These are phyloP conservation scores for Choristoneura fumiferana DNA, from an alignment of 1,140 invertebrate genomes.

Conservation along the genomic window DNA sequence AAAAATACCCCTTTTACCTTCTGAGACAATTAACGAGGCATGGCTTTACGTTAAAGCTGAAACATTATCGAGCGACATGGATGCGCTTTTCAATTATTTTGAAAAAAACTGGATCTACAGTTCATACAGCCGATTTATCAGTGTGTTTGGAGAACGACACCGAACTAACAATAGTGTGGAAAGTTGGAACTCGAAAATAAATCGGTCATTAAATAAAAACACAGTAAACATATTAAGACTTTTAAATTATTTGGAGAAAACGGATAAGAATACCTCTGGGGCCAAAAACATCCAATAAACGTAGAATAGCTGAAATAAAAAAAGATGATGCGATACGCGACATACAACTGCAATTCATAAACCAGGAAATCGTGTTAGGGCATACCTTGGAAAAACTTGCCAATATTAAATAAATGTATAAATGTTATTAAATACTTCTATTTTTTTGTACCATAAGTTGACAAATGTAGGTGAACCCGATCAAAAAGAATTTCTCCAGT, in stretches of 20 bases:
- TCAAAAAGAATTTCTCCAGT: too few species aligned
- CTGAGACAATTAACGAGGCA: neutral
- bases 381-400: neutral
- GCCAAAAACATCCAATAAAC: neutral
- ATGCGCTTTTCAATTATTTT: neutral
- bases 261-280: neutral
- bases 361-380: neutral
- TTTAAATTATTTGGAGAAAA: neutral
- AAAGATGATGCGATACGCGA: neutral
- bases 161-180: constrained; percentile 5
- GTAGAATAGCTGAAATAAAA: neutral
- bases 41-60: constrained; percentile 11
- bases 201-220: neutral
- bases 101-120: neutral
- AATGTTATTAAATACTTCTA: too few species aligned
- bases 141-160: constrained; percentile 3
- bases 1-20: neutral
- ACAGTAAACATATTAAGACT: constrained; percentile 2
- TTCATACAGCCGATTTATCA: neutral
- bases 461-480: too few species aligned
- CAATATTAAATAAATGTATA: too few species aligned
- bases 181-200: neutral
- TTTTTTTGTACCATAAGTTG: too few species aligned
- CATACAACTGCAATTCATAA: neutral
- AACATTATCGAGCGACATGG: neutral